Evolutionary conservation across 2,113 vertebrate species (phyloP), one percentile per base, ranked within the genome.

Genomic region (Hemicordylus capensis): DNA sequence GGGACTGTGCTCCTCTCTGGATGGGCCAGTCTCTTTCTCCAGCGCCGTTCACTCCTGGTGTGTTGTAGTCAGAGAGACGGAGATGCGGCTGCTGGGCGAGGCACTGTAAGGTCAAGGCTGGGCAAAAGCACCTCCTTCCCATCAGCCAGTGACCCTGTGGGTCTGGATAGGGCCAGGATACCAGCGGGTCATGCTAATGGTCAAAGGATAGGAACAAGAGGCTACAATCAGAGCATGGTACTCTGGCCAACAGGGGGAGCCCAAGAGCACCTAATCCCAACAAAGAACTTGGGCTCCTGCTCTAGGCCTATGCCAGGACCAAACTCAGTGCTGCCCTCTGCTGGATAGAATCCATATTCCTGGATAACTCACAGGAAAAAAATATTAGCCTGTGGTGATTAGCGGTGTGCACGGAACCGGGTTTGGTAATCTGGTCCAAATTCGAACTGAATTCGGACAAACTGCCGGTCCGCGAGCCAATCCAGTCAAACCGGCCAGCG

Each of bases 61-160:
- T 70, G 90, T 28, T 44, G 87, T 80, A 11, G 72, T 81, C 90
- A 2, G 39, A 90, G 79, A 89, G 87, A 87, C 83, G 94, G 76
- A 72, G 84, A 79, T 70, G 48, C 61, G 54, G 84, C 88, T 31
- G 11, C 91, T 91, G 91, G 88, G 90, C 91, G 87, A 83, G 87
- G 92, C 73, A 7, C 85, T 78, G 64, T 83, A 80, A 88, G 66
- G 91, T 85, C 89, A 76, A 91, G 76, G 4, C 76, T 37, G 7
- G 85, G 79, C 83, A 83, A 75, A 81, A 44, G 76, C 69, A 75
- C 59, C 19, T 78, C 77, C 48, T 83, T 74, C 64, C 72, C 85
- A 81, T 67, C 61, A 76, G n/a, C 72, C 61, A 77, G 72, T 76
- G 72, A 67, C 79, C 84, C 63, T 59, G 31, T 81, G 31, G 76